Evolutionary conservation across 2,797 vertebrate species (phyloP).

Genomic region (Remorina albescens): DNA sequence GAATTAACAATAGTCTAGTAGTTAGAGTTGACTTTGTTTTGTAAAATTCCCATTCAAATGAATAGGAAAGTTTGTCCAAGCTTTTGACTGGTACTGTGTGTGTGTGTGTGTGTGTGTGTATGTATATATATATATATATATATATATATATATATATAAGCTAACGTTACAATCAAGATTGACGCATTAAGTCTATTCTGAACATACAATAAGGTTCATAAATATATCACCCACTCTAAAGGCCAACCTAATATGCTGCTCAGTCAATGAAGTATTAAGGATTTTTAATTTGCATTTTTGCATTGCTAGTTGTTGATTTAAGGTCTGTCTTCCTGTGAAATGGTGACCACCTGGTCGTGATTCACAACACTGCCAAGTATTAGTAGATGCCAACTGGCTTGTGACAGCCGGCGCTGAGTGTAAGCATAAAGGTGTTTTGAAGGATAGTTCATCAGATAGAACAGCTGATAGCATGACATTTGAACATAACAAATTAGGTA

Average conservation of each 20-base stretch:
- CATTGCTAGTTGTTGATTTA: too few relatives aligned
- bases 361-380: slow-evolving; percentile 62
- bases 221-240: background rate
- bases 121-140: too few relatives aligned
- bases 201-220: background rate
- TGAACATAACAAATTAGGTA: slow-evolving; percentile 54
- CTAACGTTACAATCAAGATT: too few relatives aligned
- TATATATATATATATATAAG: too few relatives aligned
- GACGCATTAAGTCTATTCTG: background rate
- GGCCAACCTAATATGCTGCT: background rate
- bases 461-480: slow-evolving; percentile 30
- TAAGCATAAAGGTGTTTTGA: slow-evolving; percentile 50
- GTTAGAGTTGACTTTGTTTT: background rate
- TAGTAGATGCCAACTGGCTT: slow-evolving; percentile 60
- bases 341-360: slow-evolving; percentile 46
- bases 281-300: background rate
- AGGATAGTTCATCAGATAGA: slow-evolving; percentile 37
- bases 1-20: background rate
- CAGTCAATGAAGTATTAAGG: background rate
- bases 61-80: too few relatives aligned
- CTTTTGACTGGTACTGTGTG: too few relatives aligned
- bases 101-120: too few relatives aligned
- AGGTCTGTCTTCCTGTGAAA: slow-evolving; percentile 26
- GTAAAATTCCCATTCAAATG: too few relatives aligned
- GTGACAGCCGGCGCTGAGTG: slow-evolving; percentile 62